phyloP scores from a whole-genome alignment of 35 echinoderm and acorn worm genomes.

The Diadema setosum region DNA sequence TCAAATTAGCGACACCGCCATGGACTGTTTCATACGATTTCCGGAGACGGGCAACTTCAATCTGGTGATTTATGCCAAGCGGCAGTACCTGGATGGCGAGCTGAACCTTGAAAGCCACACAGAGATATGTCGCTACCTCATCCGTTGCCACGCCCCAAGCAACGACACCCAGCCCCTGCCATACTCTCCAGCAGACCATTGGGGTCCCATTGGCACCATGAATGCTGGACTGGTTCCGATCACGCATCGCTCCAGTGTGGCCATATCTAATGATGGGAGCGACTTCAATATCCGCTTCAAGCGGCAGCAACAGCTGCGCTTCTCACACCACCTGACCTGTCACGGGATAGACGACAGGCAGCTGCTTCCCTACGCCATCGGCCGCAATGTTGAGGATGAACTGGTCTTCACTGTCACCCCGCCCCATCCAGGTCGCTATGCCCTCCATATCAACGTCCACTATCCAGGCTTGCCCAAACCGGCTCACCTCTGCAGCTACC shows the following conservation, averaged over 20 bases:
- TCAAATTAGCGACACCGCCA: constrained; percentile 53
- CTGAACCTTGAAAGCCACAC: constrained; percentile 91
- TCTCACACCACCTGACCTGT: constrained; percentile 56
- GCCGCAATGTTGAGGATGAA: constrained; percentile 49
- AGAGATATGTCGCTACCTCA: constrained; percentile 77
- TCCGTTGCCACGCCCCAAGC: constrained; percentile 56
- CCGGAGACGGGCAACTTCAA: constrained; percentile 75
- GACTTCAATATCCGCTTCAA: constrained; percentile 60
- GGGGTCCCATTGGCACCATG: constrained; percentile 84
- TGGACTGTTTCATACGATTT: constrained; percentile 80
- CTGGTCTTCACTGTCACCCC: constrained; percentile 63
- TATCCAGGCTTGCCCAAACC: constrained; percentile 31
- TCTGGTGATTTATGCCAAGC: constrained; percentile 68
- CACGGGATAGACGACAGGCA: neutral
- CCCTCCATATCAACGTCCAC: constrained; percentile 57
- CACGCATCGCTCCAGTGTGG: constrained; percentile 62
- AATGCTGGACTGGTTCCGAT: constrained; percentile 68
- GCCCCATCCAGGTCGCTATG: constrained; percentile 61
- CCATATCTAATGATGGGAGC: constrained; percentile 48
- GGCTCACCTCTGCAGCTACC: constrained; percentile 83
- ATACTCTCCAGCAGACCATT: constrained; percentile 67
- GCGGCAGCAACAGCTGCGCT: constrained; percentile 2
- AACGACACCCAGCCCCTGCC: constrained; percentile 68
- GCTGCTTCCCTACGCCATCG: constrained; percentile 43
- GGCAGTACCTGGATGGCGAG: constrained; percentile 65